phyloP scores from a whole-genome alignment of 2,113 vertebrate species.

The Gadus chalcogrammus region DNA sequence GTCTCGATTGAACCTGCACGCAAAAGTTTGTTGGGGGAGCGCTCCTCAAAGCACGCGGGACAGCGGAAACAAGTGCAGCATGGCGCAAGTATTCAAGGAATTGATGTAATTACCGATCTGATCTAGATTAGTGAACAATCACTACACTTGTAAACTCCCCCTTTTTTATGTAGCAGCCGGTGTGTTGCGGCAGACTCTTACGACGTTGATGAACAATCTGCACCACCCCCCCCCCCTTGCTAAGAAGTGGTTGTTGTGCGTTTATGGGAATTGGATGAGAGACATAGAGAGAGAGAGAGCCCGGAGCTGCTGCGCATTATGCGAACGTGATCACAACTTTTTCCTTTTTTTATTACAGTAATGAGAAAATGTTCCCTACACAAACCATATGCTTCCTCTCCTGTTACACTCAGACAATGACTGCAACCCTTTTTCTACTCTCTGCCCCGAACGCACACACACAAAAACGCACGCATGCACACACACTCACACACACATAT shows the following conservation, averaged over 20 bases:
- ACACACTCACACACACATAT: constrained; percentile 25
- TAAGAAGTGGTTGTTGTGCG: background rate
- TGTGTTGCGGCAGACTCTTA: no score
- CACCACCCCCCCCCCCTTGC: constrained; percentile 5
- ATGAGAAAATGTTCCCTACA: constrained; percentile 11
- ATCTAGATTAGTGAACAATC: background rate
- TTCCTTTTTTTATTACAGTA: background rate
- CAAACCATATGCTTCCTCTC: constrained; percentile 17
- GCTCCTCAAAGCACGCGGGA: background rate
- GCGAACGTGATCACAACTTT: constrained; percentile 18
- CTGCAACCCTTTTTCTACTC: constrained; percentile 12
- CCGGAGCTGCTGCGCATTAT: background rate
- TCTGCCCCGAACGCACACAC: background rate
- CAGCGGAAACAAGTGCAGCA: background rate
- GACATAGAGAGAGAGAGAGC: no score
- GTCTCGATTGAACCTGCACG: background rate
- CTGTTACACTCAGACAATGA: constrained; percentile 20
- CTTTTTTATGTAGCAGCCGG: no score
- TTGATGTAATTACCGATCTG: background rate
- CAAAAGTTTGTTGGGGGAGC: background rate
- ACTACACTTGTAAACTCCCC: background rate
- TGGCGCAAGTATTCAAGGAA: background rate
- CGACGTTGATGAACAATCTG: no score
- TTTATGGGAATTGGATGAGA: constrained; percentile 17
- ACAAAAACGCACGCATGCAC: background rate